Evolutionary conservation across 2,797 vertebrate species (phyloP), one percentile per base, ranked within the genome.

Genomic region (Prionace glauca): DNA sequence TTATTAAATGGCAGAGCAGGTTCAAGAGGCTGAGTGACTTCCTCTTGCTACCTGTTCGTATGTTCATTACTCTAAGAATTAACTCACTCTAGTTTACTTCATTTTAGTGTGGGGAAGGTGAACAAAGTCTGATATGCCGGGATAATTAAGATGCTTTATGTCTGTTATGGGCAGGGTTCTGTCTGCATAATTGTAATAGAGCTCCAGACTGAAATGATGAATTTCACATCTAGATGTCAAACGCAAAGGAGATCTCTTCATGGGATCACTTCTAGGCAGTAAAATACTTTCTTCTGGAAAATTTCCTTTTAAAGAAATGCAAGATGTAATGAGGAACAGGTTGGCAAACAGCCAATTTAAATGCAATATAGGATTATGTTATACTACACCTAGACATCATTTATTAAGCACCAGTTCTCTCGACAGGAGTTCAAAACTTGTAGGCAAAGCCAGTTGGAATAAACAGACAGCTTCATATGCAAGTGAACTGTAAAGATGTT

Each of bases 221-320:
- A 84, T 22, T 32, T 45, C 36, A 45, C 16, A n/a, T 20, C n/a
- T 24, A 69, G 22, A 41, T 45, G 41, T 84, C 81, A 45, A 84
- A 84, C 22, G 3, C 90, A 92, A 69, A 41, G 8, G 90, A 2
- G 8, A 92, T 69, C 2, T 69, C 18, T 92, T 92, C 90, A 41
- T 69, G 22, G 36, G 90, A 41, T 92, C 62, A 92, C n/a, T 24
- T 36, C 65, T 4, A 20, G 56, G 36, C 81, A 69, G 45, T 69
- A 92, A 69, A 92, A 69, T 69, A 92, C 29, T 36, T 69, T 20
- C 65, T 69, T 92, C 65, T 92, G 2, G 36, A 92, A 92, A 24
- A 92, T 84, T 45, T 91, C 60, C 60, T 62, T 91, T 91, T 91
- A n/a, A 91, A n/a, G 60, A 91, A 91, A 91, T 91, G 60, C 32